phyloP scores from a whole-genome alignment of 2,888 invertebrate genomes.

The Caenorhabditis uteleia region DNA sequence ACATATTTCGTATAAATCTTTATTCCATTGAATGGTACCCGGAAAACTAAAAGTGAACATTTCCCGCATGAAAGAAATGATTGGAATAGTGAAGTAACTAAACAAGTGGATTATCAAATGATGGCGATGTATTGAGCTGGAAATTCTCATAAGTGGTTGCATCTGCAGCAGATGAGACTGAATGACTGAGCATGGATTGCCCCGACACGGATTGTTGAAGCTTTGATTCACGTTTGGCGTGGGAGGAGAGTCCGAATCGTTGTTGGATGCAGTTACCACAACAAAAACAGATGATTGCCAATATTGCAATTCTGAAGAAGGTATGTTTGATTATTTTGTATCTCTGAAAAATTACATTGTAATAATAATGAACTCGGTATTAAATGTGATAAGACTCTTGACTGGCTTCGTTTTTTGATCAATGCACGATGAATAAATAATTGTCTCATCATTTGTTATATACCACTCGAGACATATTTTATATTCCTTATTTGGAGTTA shows the following conservation, averaged over 20 bases:
- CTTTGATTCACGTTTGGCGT: slow-evolving; percentile 38
- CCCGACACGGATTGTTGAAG: slow-evolving; percentile 47
- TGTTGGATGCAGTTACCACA: slow-evolving; percentile 24
- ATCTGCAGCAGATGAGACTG: slow-evolving; percentile 30
- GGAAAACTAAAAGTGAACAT: too few relatives aligned
- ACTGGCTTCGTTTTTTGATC: slow-evolving; percentile 13
- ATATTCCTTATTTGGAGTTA: slow-evolving; percentile 30
- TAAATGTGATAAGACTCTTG: slow-evolving; percentile 16
- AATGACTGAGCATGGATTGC: slow-evolving; percentile 40
- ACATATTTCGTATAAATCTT: too few relatives aligned
- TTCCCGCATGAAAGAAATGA: too few relatives aligned
- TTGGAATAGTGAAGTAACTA: too few relatives aligned
- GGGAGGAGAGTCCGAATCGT: slow-evolving; percentile 6
- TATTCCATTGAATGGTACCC: too few relatives aligned
- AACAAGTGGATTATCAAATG: slow-evolving; percentile 1
- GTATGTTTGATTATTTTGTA: not conserved
- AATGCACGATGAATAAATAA: slow-evolving; percentile 35
- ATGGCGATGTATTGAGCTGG: slow-evolving; percentile 20
- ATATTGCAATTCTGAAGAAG: slow-evolving; percentile 12
- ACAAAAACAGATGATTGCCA: slow-evolving; percentile 11
- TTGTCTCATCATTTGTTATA: slow-evolving; percentile 20
- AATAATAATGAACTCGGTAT: slow-evolving; percentile 1
- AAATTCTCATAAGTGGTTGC: slow-evolving; percentile 44
- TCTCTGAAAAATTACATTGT: not conserved
- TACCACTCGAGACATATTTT: slow-evolving; percentile 33